Evolutionary conservation across 2,113 vertebrate species (phyloP).

Genomic region (Neolamprologus longior): DNA sequence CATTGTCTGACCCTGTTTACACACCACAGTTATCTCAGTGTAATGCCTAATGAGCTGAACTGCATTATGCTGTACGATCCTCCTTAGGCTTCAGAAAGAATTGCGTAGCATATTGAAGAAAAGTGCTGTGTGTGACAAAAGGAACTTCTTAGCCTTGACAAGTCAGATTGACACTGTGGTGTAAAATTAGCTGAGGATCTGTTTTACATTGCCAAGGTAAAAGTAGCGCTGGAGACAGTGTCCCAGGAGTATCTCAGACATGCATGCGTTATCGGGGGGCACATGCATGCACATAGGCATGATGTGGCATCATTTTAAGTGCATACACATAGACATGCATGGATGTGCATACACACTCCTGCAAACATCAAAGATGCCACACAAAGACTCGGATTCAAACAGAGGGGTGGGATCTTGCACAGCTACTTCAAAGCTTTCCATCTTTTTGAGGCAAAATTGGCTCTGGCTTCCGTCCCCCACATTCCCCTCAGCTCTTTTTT

Average conservation of each 20-base stretch:
- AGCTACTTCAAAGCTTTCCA: slow-evolving; percentile 57
- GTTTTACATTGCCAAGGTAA: not conserved
- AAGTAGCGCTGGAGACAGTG: not conserved
- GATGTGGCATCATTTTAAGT: not conserved
- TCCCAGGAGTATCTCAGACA: not conserved
- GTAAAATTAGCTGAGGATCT: not conserved
- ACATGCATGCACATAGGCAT: not conserved
- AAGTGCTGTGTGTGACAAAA: not conserved
- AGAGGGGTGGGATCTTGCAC: slow-evolving; percentile 37
- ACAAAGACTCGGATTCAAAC: slow-evolving; percentile 55
- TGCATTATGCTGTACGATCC: not conserved
- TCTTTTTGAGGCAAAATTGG: slow-evolving; percentile 61
- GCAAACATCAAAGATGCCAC: slow-evolving; percentile 53
- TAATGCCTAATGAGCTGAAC: slow-evolving; percentile 17
- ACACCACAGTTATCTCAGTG: not conserved
- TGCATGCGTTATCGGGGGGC: not conserved
- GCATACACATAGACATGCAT: not conserved
- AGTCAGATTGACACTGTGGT: not conserved
- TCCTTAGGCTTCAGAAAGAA: not conserved
- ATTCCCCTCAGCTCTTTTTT: not conserved
- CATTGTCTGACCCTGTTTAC: slow-evolving; percentile 25
- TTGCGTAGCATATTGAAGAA: not conserved
- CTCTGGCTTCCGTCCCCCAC: slow-evolving; percentile 10
- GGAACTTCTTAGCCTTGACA: not conserved
- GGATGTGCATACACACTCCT: not conserved